Evolutionary conservation across 2,888 invertebrate species (phyloP).

Genomic region (Tenthredo scrophulariae): DNA sequence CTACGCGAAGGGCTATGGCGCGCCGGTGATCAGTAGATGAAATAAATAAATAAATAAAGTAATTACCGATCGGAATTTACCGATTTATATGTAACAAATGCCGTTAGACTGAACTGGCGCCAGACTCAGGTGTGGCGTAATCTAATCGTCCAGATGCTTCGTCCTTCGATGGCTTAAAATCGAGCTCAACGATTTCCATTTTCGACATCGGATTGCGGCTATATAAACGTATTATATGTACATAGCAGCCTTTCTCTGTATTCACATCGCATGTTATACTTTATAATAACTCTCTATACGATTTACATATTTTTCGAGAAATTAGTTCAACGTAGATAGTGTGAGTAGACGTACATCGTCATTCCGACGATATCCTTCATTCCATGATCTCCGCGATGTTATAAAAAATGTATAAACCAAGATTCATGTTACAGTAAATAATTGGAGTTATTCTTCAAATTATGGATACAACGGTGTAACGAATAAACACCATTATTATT

Average conservation of each 20-base stretch:
- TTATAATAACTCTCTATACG: background rate
- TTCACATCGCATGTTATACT: background rate
- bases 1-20: background rate
- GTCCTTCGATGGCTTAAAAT: constrained; percentile 42
- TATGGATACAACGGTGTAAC: background rate
- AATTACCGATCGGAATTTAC: background rate
- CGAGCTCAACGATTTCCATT: constrained; percentile 32
- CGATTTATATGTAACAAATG: constrained; percentile 28
- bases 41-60: background rate
- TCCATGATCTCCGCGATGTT: too few relatives aligned
- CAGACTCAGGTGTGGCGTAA: constrained; percentile 37
- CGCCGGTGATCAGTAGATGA: background rate
- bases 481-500: background rate
- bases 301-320: background rate
- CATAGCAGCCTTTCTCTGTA: background rate
- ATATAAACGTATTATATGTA: background rate
- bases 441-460: background rate
- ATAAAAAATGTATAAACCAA: background rate
- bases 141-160: constrained; percentile 36
- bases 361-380: background rate
- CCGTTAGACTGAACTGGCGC: constrained; percentile 25
- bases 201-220: constrained; percentile 9
- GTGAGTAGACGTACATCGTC: background rate
- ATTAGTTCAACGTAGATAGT: too few relatives aligned
- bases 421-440: background rate